Percentiles rank a stretch among this genome's conserved stretches.
Conservation (phyloP, 2,797 vertebrate species). For the Chelon auratus region DNA sequence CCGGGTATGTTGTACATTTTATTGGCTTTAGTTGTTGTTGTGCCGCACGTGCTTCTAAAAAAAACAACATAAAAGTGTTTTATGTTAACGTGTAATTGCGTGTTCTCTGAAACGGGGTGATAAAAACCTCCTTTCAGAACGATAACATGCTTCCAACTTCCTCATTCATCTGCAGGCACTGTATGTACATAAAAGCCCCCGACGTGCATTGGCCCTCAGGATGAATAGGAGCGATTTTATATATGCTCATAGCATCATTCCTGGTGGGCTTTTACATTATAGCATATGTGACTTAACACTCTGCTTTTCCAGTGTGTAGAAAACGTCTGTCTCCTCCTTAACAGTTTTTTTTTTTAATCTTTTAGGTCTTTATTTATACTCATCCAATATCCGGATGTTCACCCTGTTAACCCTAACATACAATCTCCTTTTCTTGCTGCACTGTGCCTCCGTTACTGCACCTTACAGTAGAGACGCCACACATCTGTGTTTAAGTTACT, state of each 20-base stretch:
- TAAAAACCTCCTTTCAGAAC: constrained; percentile 24
- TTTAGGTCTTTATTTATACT: not conserved
- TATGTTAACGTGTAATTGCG: constrained; percentile 10
- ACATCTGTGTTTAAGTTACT: constrained; percentile 23
- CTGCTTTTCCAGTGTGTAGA: constrained; percentile 9
- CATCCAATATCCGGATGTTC: not conserved
- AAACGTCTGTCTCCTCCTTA: not conserved
- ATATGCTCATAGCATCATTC: constrained; percentile 26
- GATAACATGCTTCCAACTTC: constrained; percentile 17
- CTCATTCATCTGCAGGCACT: constrained; percentile 21
- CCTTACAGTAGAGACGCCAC: not conserved
- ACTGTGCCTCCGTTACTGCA: not conserved
- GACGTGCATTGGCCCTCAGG: constrained; percentile 20
- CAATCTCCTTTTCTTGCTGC: not conserved
- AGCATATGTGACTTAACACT: constrained; percentile 37
- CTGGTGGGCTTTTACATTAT: constrained; percentile 17
- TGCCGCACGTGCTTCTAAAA: constrained; percentile 12
- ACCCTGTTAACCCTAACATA: constrained; percentile 11
- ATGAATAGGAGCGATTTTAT: constrained; percentile 46
- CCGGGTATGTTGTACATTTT: not conserved
- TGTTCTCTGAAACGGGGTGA: constrained; percentile 16
- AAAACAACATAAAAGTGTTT: not conserved
- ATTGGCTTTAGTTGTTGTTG: not conserved
- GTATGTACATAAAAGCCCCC: constrained; percentile 27
- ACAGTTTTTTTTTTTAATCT: not conserved